Percentiles rank a stretch among this genome's conserved stretches.
Evolutionary conservation across 2,113 vertebrate species (phyloP).

Genomic region (Neodon shergylaensis): DNA sequence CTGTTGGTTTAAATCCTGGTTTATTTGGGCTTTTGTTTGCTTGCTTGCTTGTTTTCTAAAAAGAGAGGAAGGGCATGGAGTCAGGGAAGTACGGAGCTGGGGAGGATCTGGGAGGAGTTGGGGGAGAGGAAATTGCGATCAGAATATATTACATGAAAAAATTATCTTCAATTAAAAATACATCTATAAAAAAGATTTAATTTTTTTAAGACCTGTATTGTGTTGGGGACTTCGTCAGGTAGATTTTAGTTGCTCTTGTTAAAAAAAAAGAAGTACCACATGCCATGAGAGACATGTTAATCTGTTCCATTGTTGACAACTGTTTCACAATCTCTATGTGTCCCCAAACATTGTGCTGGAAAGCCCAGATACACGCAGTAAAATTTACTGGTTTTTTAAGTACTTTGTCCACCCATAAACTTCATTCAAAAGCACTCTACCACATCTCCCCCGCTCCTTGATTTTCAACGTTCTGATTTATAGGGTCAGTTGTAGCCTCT

Average conservation of each 20-base stretch:
- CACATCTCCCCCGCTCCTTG: not conserved
- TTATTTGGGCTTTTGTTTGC: not conserved
- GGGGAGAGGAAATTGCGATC: not conserved
- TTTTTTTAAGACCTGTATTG: not conserved
- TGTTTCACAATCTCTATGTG: not conserved
- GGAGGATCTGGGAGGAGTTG: not conserved
- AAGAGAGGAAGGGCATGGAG: not conserved
- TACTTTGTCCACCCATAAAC: slow-evolving; percentile 66
- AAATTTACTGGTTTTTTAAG: not conserved
- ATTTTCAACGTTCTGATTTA: slow-evolving; percentile 56
- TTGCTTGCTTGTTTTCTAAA: not conserved
- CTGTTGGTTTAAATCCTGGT: not conserved
- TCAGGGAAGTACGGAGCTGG: too few species aligned
- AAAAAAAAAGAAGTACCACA: not conserved
- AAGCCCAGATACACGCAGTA: not conserved
- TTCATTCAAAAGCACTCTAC: slow-evolving; percentile 45
- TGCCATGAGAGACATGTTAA: not conserved
- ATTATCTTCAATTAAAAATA: not conserved
- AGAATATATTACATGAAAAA: not conserved
- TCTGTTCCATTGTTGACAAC: not conserved
- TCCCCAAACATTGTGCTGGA: not conserved
- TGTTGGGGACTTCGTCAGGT: not conserved
- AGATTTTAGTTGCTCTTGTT: not conserved
- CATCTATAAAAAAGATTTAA: not conserved
- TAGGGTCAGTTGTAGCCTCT: slow-evolving; percentile 41